A percentile compares a stretch with the other conserved stretches of the same genome.
Conservation (phyloP, 1,140 invertebrate genomes). For the Maconellicoccus hirsutus region DNA sequence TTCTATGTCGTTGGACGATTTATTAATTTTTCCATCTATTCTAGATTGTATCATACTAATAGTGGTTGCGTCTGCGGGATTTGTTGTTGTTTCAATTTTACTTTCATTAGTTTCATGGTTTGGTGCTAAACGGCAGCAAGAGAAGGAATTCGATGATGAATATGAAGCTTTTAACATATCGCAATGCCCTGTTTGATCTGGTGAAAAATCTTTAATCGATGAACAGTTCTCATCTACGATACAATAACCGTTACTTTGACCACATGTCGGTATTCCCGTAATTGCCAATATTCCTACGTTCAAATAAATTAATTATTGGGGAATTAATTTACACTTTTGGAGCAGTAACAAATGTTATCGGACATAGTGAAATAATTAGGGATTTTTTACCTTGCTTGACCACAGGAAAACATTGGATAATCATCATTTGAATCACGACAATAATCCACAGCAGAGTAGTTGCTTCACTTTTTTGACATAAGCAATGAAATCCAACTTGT, state of each 20-base stretch:
- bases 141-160: conserved; percentile 36
- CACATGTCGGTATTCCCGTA: conserved; percentile 37
- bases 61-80: neutral
- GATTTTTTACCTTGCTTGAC: too few species aligned
- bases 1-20: neutral
- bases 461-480: too few species aligned
- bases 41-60: neutral
- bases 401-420: too few species aligned
- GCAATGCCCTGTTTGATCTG: conserved; percentile 36
- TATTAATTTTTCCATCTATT: neutral
- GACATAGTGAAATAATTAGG: too few species aligned
- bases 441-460: too few species aligned
- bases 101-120: neutral
- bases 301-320: too few species aligned
- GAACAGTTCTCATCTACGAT: conserved; percentile 36
- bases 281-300: conserved; percentile 38
- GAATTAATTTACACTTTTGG: too few species aligned
- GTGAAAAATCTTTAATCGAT: conserved; percentile 36
- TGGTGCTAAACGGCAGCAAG: conserved; percentile 33
- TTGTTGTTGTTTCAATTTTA: neutral
- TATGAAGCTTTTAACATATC: conserved; percentile 37
- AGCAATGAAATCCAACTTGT: too few species aligned
- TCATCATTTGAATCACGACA: too few species aligned
- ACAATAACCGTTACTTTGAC: conserved; percentile 37
- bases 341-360: too few species aligned